A percentile compares a stretch with the other conserved stretches of the same genome.
Conservation (phyloP, 2,113 vertebrate genomes). For the Heptranchias perlo region DNA sequence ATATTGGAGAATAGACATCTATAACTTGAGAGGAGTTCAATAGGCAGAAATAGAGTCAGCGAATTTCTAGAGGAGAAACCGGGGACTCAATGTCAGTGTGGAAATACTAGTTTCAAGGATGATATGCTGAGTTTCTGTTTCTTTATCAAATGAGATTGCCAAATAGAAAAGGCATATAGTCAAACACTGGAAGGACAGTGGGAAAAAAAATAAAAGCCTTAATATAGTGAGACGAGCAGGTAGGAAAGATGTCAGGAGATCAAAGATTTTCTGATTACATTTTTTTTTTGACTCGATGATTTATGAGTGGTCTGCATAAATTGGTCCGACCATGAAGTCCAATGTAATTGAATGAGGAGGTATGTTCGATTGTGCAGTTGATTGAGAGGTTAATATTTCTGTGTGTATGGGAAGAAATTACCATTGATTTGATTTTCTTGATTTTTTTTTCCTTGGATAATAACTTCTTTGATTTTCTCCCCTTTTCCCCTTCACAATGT, state of each 20-base stretch:
- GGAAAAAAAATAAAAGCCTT: background rate
- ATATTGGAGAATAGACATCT: too few species aligned
- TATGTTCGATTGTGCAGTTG: background rate
- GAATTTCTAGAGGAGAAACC: background rate
- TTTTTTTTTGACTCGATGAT: slow-evolving; percentile 5
- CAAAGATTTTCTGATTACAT: slow-evolving; percentile 7
- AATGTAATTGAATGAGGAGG: background rate
- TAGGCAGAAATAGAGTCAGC: slow-evolving; percentile 3
- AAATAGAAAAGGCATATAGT: background rate
- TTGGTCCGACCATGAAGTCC: background rate
- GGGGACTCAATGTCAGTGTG: background rate
- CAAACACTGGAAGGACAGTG: background rate
- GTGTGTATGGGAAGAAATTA: background rate
- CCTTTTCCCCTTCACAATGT: background rate
- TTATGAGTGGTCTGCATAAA: background rate
- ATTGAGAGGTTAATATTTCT: slow-evolving; percentile 11
- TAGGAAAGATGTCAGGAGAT: background rate
- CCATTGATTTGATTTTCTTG: background rate
- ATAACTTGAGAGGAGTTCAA: background rate
- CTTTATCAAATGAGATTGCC: background rate
- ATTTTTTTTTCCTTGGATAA: background rate
- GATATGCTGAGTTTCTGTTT: background rate
- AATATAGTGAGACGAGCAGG: background rate
- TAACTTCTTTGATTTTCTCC: background rate
- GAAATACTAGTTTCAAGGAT: background rate